These are phyloP conservation scores for Calliscelio sp. DNA, from an alignment of 2,888 invertebrate species.

Conservation along the genomic window DNA sequence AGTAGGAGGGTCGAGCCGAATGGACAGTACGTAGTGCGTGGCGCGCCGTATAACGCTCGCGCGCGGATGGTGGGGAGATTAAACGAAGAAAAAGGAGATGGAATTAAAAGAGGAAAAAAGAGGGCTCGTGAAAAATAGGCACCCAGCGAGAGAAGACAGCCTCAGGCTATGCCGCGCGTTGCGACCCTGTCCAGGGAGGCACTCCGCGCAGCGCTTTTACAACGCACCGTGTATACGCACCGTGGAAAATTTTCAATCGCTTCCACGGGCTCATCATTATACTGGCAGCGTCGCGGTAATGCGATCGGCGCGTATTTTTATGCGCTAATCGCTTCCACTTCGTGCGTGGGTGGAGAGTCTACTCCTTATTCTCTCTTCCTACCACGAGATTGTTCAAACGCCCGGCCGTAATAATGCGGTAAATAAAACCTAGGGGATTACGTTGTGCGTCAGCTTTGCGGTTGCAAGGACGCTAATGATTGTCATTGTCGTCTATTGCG, in stretches of 20 bases:
- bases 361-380: conserved; percentile 20
- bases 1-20: conserved; percentile 72
- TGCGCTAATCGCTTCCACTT: conserved; percentile 5
- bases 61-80: conserved; percentile 78
- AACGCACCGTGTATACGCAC: conserved; percentile 65
- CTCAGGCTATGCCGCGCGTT: conserved; percentile 82
- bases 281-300: conserved; percentile 33
- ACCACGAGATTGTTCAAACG: conserved; percentile 11
- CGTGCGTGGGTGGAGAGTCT: conserved; percentile 61
- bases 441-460: conserved; percentile 28
- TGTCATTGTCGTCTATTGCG: conserved; percentile 55
- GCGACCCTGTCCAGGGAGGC: conserved; percentile 83
- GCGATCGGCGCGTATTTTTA: too few relatives aligned
- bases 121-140: conserved; percentile 84
- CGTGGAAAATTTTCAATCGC: conserved; percentile 82
- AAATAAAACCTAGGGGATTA: conserved; percentile 35
- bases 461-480: conserved; percentile 64
- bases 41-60: conserved; percentile 69
- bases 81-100: conserved; percentile 81
- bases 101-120: conserved; percentile 79
- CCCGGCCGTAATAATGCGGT: conserved; percentile 46
- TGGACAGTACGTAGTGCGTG: conserved; percentile 68
- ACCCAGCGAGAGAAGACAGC: conserved; percentile 83
- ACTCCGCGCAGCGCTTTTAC: conserved; percentile 73
- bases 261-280: conserved; percentile 56